Evolutionary conservation across 2,797 vertebrate genomes (phyloP).

Genomic region (Protonibea diacanthus): DNA sequence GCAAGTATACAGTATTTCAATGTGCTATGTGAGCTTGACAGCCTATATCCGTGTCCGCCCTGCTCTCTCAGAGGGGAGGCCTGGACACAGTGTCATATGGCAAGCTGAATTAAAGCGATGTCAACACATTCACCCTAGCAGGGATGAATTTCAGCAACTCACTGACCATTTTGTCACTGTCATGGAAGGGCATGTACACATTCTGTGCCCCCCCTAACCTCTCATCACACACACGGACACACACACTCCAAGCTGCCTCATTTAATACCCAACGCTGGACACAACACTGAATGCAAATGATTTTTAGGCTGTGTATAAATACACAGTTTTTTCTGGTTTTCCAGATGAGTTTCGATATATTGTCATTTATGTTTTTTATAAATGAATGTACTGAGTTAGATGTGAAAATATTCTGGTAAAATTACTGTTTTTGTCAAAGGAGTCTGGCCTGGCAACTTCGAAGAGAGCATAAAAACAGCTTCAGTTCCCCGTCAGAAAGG

Average conservation of each 20-base stretch:
- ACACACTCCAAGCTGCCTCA: conserved; percentile 3
- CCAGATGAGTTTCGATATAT: too few relatives aligned
- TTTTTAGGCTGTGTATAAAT: neutral
- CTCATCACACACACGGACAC: neutral
- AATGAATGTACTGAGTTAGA: too few relatives aligned
- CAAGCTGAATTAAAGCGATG: conserved; percentile 82
- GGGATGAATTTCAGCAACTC: conserved; percentile 80
- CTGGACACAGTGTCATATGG: conserved; percentile 72
- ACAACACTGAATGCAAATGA: neutral
- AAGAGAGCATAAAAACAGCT: too few relatives aligned
- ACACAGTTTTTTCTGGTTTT: neutral
- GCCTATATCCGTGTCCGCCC: conserved; percentile 60
- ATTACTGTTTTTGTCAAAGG: too few relatives aligned
- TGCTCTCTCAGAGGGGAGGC: conserved; percentile 40
- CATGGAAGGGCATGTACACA: conserved; percentile 35
- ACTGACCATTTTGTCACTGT: conserved; percentile 73
- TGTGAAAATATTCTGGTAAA: too few relatives aligned
- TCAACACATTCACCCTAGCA: conserved; percentile 82
- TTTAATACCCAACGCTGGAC: neutral
- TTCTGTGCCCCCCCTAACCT: conserved; percentile 15
- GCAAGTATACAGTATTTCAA: conserved; percentile 70
- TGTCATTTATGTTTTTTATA: neutral
- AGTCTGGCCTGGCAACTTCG: too few relatives aligned
- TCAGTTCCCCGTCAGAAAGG: too few relatives aligned
- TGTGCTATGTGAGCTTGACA: conserved; percentile 69